Percentiles rank a stretch among this genome's conserved stretches.
phyloP scores from a whole-genome alignment of 1,140 invertebrate genomes.

The Eupeodes corollae region DNA sequence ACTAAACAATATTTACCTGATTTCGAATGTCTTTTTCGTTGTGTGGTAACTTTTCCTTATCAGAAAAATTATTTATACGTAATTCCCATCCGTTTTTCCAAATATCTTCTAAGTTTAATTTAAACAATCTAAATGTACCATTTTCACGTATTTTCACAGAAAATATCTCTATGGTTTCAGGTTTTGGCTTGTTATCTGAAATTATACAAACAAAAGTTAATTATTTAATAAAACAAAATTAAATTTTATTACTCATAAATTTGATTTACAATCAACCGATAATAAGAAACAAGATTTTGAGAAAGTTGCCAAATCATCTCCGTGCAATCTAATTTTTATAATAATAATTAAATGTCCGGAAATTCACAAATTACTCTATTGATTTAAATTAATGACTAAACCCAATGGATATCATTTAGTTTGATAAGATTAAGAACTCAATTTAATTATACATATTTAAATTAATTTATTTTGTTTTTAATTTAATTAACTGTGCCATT shows the following conservation, averaged over 20 bases:
- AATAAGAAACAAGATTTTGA: too few species aligned
- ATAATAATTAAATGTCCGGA: too few species aligned
- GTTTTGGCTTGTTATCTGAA: conserved; percentile 56
- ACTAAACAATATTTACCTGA: conserved; percentile 45
- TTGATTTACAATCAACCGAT: not conserved
- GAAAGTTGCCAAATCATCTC: too few species aligned
- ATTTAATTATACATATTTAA: too few species aligned
- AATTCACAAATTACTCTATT: too few species aligned
- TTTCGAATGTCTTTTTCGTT: conserved; percentile 51
- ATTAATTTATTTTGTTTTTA: too few species aligned
- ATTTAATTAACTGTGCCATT: too few species aligned
- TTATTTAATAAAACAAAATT: conserved; percentile 1
- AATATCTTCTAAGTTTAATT: conserved; percentile 47
- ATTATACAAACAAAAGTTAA: conserved; percentile 16
- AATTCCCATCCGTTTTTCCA: conserved; percentile 53
- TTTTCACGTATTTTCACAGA: conserved; percentile 49
- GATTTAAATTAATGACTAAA: too few species aligned
- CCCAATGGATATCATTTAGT: too few species aligned
- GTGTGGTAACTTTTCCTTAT: conserved; percentile 51
- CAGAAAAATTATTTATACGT: conserved; percentile 56
- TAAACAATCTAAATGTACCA: conserved; percentile 45
- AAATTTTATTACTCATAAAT: not conserved
- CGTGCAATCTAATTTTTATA: too few species aligned
- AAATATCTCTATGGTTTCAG: conserved; percentile 52
- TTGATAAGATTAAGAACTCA: too few species aligned